Conservation (phyloP, 2,113 vertebrate genomes). For the Lonchura striata region DNA sequence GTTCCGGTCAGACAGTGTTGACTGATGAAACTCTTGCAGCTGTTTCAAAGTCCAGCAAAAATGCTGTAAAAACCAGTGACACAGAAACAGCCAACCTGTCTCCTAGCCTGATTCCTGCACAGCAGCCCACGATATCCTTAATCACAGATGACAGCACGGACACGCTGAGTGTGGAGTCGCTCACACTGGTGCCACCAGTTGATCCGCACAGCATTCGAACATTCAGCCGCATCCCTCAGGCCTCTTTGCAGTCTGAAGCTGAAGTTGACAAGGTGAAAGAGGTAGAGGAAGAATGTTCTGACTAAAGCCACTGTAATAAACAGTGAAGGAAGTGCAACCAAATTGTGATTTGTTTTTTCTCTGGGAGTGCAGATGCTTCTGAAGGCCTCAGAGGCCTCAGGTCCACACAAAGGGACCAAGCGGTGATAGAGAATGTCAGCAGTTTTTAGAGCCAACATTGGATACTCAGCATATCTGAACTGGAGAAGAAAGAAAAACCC, state of each 20-base stretch:
- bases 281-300: neutral
- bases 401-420: neutral
- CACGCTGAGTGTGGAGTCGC: constrained; percentile 86
- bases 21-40: constrained; percentile 29
- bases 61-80: constrained; percentile 30
- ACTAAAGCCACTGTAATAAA: neutral
- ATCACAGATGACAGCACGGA: constrained; percentile 83
- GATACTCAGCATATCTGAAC: neutral
- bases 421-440: neutral
- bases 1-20: constrained; percentile 54
- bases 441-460: neutral
- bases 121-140: constrained; percentile 93
- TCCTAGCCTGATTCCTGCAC: constrained; percentile 92
- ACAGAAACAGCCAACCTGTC: constrained; percentile 76
- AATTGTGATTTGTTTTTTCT: neutral
- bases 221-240: constrained; percentile 49
- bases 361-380: neutral
- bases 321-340: neutral
- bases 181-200: constrained; percentile 88
- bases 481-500: neutral
- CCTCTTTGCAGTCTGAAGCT: constrained; percentile 31
- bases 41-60: constrained; percentile 59
- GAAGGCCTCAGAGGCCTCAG: neutral
- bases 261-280: neutral
- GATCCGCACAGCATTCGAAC: constrained; percentile 81